Conservation (phyloP, 2,797 vertebrate genomes). For the Delichon dasypus region DNA sequence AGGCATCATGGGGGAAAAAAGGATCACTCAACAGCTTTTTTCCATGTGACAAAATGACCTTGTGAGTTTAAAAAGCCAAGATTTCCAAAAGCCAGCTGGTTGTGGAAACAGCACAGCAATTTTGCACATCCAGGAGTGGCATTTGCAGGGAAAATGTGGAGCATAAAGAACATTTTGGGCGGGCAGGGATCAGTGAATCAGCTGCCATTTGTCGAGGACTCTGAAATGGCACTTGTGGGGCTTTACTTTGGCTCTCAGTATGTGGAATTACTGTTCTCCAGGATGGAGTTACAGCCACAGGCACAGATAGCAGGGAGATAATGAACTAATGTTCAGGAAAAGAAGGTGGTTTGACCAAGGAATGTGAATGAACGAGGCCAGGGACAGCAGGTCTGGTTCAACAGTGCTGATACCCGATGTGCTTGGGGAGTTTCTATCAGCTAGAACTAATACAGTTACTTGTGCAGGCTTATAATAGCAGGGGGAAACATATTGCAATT, state of each 20-base stretch:
- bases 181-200: neutral
- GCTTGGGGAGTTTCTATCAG: neutral
- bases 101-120: neutral
- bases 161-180: neutral
- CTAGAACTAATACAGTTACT: neutral
- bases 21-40: neutral
- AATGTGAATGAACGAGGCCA: neutral
- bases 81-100: neutral
- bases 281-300: neutral
- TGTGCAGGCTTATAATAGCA: neutral
- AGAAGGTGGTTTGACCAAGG: neutral
- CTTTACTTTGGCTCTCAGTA: neutral
- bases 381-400: neutral
- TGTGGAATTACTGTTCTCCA: neutral
- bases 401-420: neutral
- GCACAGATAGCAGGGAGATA: neutral
- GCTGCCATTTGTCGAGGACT: neutral
- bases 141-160: rapidly evolving
- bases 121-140: neutral
- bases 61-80: neutral
- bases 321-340: neutral
- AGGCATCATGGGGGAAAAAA: neutral
- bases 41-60: neutral
- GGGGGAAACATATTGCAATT: neutral
- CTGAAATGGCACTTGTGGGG: neutral